Evolutionary conservation across 1,140 invertebrate species (phyloP).

Genomic region (Amyelois transitella): DNA sequence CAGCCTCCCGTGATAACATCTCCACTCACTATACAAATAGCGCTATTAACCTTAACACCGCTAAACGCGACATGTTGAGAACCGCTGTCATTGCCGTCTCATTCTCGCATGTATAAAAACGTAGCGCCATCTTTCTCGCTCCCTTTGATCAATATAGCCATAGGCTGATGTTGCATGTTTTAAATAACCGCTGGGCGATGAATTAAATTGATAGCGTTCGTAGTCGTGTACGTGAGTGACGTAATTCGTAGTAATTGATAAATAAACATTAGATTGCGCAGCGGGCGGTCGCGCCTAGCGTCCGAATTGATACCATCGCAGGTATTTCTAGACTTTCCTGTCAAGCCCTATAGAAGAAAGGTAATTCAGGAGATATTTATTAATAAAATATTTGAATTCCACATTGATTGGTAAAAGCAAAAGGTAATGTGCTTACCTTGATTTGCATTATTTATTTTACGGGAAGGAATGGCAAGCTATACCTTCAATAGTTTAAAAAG

Average conservation of each 20-base stretch:
- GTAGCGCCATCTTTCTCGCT: slow-evolving; percentile 6
- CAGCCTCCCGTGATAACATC: slow-evolving; percentile 43
- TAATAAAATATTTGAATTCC: too few species aligned
- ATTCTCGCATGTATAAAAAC: slow-evolving; percentile 7
- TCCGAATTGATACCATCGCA: slow-evolving; percentile 5
- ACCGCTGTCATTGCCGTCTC: slow-evolving; percentile 15
- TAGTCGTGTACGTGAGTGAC: slow-evolving; percentile 16
- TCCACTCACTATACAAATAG: slow-evolving; percentile 48
- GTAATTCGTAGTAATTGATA: slow-evolving; percentile 36
- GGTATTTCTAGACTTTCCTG: too few species aligned
- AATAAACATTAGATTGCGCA: slow-evolving; percentile 26
- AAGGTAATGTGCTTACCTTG: too few species aligned
- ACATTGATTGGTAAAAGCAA: too few species aligned
- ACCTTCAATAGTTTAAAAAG: too few species aligned
- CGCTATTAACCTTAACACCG: slow-evolving; percentile 57
- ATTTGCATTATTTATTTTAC: too few species aligned
- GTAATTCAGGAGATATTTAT: too few species aligned
- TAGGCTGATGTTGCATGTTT: slow-evolving; percentile 15
- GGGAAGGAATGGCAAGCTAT: too few species aligned
- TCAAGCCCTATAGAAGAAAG: too few species aligned
- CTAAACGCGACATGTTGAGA: slow-evolving; percentile 32
- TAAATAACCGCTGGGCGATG: slow-evolving; percentile 28
- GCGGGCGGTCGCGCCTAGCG: slow-evolving; percentile 1
- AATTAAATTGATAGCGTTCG: slow-evolving; percentile 33
- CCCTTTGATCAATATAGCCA: slow-evolving; percentile 6